Evolutionary conservation across 2,113 vertebrate species (phyloP), one percentile per base, ranked within the genome.

Genomic region (Muntiacus reevesi): DNA sequence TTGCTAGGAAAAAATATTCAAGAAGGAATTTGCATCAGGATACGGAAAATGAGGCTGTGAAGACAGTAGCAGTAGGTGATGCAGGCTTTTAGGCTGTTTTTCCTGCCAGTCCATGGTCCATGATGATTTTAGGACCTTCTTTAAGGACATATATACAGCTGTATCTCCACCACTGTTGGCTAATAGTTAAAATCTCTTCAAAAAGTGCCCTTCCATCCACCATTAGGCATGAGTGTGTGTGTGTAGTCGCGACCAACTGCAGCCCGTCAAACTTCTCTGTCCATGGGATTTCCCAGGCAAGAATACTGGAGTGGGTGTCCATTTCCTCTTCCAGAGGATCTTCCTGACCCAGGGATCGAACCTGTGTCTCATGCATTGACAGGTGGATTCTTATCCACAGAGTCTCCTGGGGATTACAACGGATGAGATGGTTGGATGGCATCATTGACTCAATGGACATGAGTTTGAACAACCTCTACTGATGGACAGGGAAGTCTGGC

Each of bases 1-100:
- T 89, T 95, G 45, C 33, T 87, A 93, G 59, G 71, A 91, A 95
- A 97, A 91, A 47, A n/a, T 28, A 21, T 83, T 60, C 30, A 59
- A 89, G 87, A 71, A 47, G 33, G 62, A 91, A 62, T 33, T 74
- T 81, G 12, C n/a, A 52, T 85, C 23, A 78, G 60, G 85, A 78
- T 52, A 27, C 8, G 7, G 16, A n/a, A 43, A 55, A 50, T 47
- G 17, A n/a, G 27, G 3, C 50, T 76, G 3, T 25, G 47, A 19
- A 30, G 13, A 40, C 6, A 40, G 25, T 7, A 57, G 23, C 40
- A 11, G 4, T 27, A 16, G 10, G 6, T 78, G 84, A 71, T 7
- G 40, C n/a, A 23, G 87, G 30, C 50, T 17, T 45, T 64, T 55
- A 25, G 30, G 60, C 27, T 36, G 27, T 33, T n/a, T 89, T 84